Percentiles rank a stretch among this genome's conserved stretches.
Conservation (phyloP, 35 echinoderm and acorn worm genomes). For the Patiria miniata region DNA sequence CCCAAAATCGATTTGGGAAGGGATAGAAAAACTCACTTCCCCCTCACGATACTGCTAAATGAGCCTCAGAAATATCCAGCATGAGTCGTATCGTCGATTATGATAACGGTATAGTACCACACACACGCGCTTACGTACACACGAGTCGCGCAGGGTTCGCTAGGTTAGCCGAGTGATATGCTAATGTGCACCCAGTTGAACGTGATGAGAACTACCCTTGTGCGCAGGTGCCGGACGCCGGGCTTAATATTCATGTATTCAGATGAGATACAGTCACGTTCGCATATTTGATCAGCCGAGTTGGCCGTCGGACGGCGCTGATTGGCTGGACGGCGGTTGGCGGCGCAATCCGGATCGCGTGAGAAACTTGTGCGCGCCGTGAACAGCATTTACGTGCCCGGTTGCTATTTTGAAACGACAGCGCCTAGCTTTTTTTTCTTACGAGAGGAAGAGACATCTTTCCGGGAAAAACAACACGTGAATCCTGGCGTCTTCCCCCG, state of each 20-base stretch:
- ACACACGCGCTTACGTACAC: too few species aligned
- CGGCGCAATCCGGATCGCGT: slow-evolving; percentile 5
- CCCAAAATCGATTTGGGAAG: neutral
- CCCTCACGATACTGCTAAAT: neutral
- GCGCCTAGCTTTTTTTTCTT: neutral
- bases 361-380: slow-evolving; percentile 7
- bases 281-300: slow-evolving; percentile 53
- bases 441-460: neutral
- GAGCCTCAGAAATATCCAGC: neutral
- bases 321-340: slow-evolving; percentile 18
- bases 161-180: slow-evolving; percentile 19
- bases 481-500: neutral
- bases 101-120: too few species aligned
- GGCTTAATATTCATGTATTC: slow-evolving; percentile 58
- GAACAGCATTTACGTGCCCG: neutral
- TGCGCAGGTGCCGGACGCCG: slow-evolving; percentile 49
- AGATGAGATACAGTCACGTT: slow-evolving; percentile 58
- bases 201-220: slow-evolving; percentile 60
- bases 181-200: slow-evolving; percentile 40
- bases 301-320: neutral
- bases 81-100: neutral
- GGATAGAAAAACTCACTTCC: neutral
- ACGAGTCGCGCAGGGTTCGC: too few species aligned
- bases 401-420: neutral
- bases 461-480: slow-evolving; percentile 12